Evolutionary conservation across 2,888 invertebrate genomes (phyloP), one percentile per base, ranked within the genome.

Genomic region (Anthrax anthrax): DNA sequence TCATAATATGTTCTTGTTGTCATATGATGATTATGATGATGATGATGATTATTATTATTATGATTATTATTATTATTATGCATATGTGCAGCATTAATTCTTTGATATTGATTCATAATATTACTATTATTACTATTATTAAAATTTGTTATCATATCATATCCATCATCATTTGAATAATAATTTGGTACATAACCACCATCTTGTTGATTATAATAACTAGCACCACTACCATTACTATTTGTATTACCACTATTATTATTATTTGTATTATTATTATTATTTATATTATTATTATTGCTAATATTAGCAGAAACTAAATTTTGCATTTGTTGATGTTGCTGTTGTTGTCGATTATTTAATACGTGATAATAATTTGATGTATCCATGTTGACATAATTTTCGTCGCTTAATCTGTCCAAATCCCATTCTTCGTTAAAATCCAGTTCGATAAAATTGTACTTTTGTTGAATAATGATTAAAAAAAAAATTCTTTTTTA

Each of bases 371-470:
- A 48, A 23, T 47, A 50, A 23, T 47, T 48, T 27, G 46, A 43
- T 27, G 48, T 23, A 39, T 34, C 41, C 47, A 48, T 48, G 40
- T 39, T 47, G 37, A 40, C 23, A n/a, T 38, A 29, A 38, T 44
- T 44, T 48, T 47, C 47, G 39, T 44, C 46, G 45, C 40, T 43
- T 37, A 32, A 18, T 32, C 38, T 40, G 37, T 50, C 48, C 39
- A 39, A 34, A 39, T 47, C 44, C 50, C 50, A 50, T 50, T 47
- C 47, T 48, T 50, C 48, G 39, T 39, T 46, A 41, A 43, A 47
- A 46, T 50, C 50, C 50, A 50, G 50, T 34, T 44, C 48, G 37
- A 27, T 29, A 42, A 27, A 36, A 19, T 43, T 18, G 18, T 36
- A 19, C 43, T 18, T 18, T 39, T 45, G 17, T 39, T 45, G 16